These are phyloP conservation scores for Timema cristinae DNA, from an alignment of 2,888 invertebrate genomes.

Conservation along the genomic window DNA sequence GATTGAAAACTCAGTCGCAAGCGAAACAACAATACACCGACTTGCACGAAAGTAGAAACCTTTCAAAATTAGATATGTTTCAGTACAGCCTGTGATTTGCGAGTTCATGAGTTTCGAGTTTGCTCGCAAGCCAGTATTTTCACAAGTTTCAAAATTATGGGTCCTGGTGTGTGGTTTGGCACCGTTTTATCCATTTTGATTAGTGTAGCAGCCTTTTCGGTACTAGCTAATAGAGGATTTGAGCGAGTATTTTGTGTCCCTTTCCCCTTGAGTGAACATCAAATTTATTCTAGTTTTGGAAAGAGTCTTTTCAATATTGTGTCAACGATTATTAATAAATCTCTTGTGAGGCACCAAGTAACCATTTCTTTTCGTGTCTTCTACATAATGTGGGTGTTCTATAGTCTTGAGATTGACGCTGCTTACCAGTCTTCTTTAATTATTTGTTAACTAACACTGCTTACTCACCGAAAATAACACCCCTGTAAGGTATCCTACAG, in stretches of 20 bases:
- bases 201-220: not conserved
- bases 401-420: not conserved
- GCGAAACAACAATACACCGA: no score
- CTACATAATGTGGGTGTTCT: slow-evolving; percentile 9
- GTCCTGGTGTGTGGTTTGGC: not conserved
- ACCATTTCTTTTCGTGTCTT: not conserved
- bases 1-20: no score
- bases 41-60: no score
- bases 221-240: not conserved
- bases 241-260: no score
- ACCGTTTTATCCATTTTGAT: not conserved
- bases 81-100: no score
- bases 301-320: not conserved
- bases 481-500: not conserved
- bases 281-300: no score
- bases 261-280: not conserved
- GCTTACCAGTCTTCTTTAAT: slow-evolving; percentile 3
- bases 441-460: not conserved
- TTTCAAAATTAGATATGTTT: no score
- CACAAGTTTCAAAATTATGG: no score
- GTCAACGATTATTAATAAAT: not conserved
- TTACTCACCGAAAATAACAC: not conserved
- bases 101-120: no score
- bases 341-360: not conserved
- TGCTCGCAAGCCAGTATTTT: no score